Base-by-base conservation (phyloP, 2,888 invertebrate genomes). In the Erannis defoliaria region DNA sequence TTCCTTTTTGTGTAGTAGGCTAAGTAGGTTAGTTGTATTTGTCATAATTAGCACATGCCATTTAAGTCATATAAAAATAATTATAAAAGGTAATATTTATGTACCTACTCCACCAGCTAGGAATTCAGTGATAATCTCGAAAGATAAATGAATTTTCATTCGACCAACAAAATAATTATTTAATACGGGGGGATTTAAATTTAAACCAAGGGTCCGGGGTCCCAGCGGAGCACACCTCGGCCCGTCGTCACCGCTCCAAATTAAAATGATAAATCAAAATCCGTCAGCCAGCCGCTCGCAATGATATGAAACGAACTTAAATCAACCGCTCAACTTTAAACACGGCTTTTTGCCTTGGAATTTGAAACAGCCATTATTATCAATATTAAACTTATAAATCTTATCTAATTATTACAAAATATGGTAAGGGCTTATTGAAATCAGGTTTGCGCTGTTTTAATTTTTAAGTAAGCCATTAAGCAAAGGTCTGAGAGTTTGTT, bases 241-340 rank as follows among this genome's bases (percentile, higher is more conserved):
- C 83, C 83, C 80, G 85, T 85, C 88, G 85, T 83, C 88, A 82
- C 84, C 78, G 85, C 78, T 80, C 86, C 83, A 90, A 91, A 90
- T 91, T 90, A 90, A 89, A 90, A 90, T 89, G 86, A 90, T 91
- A 91, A 90, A 91, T 90, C 90, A 90, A 88, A 89, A 89, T 85
- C 85, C 83, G 83, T 85, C 88, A 85, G 81, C 74, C 80, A 72
- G 74, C 73, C 77, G 75, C 73, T 70, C 74, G 72, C 70, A 60
- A 51, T 67, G 67, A 62, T 66, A 67, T 60, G 53, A 65, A 67
- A 62, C 61, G 58, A 63, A 67, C 67, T 64, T 69, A 59, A 62
- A 62, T 62, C 57, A 60, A 49, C 53, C 62, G 51, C 63, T 65
- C 54, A 65, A 65, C 67, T 64, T 65, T 67, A 51, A 66, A 64